A percentile compares a stretch with the other conserved stretches of the same genome.
Evolutionary conservation across 35 echinoderm and acorn worm species (phyloP).

Genomic region (Apostichopus californicus): DNA sequence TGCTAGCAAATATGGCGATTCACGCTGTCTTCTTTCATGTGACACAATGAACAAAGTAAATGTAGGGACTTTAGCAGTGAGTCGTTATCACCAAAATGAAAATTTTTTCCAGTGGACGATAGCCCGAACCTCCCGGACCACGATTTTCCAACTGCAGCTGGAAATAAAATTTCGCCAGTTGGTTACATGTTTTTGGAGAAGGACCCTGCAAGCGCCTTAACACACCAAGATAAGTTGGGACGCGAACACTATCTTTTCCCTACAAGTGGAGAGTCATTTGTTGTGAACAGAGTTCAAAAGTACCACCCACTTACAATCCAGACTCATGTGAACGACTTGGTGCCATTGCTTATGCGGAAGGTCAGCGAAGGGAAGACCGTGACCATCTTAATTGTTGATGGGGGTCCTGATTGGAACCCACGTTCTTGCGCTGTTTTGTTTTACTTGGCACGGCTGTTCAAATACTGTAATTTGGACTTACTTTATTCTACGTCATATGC

Average conservation of each 20-base stretch:
- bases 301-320: constrained; percentile 29
- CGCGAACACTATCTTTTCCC: constrained; percentile 8
- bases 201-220: not conserved
- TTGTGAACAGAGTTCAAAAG: not conserved
- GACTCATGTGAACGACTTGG: constrained; percentile 13
- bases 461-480: not conserved
- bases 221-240: not conserved
- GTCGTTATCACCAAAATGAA: constrained; percentile 49
- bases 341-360: not conserved
- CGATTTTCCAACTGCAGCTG: constrained; percentile 60
- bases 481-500: constrained; percentile 28
- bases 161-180: constrained; percentile 46
- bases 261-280: not conserved
- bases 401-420: constrained; percentile 39
- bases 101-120: constrained; percentile 39
- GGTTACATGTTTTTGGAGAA: constrained; percentile 64
- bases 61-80: constrained; percentile 51
- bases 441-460: not conserved
- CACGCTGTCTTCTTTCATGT: constrained; percentile 42
- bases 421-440: constrained; percentile 22
- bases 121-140: constrained; percentile 59
- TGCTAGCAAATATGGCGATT: constrained; percentile 34
- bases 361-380: constrained; percentile 29
- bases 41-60: constrained; percentile 73
- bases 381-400: constrained; percentile 33